Evolutionary conservation across 2,888 invertebrate genomes (phyloP), one percentile per base, ranked within the genome.

Genomic region (Anthophora plumipes): DNA sequence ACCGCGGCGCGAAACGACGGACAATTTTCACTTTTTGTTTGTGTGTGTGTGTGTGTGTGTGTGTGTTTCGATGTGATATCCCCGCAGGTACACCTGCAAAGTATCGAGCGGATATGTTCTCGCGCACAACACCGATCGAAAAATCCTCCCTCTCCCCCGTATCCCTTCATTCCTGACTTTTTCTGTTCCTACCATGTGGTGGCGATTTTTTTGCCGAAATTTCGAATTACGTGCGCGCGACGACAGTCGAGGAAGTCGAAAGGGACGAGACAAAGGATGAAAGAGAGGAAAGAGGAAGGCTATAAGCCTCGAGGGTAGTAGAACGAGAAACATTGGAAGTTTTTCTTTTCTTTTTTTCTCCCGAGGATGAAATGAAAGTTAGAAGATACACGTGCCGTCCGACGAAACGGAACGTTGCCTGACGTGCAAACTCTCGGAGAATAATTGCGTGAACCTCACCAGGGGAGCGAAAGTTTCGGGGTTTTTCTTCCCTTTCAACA

Each of bases 11-110:
- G 60, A 48, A 37, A 55, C 39, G 48, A 57, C 59, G 61, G 31
- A 73, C 57, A 72, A 57, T 78, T 82, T 85, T 81, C 77, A 85
- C 85, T 83, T 85, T 80, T 83, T 76, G 80, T 83, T 85, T 85
- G 70, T 77, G 43, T 80, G n/a, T n/a, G n/a, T n/a, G 77, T 85
- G 72, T 80, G n/a, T 76, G 80, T 83, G 85, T 85, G 70, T 77
- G 43, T 80, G 77, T 85, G 72, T 80, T 79, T 85, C 72, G 72
- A 80, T 85, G 86, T 81, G 80, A 80, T 61, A 71, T 73, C 48
- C 80, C 83, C 75, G 75, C 80, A 31, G 75, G 72, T 73, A 83
- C 57, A 48, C 70, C 70, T 37, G 66, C 57, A 61, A 77, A 77
- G 72, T 85, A 82, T 71, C 67, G 60, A 68, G 75, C 67, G 76